phyloP scores from a whole-genome alignment of 1,140 invertebrate species.

The Manduca sexta region DNA sequence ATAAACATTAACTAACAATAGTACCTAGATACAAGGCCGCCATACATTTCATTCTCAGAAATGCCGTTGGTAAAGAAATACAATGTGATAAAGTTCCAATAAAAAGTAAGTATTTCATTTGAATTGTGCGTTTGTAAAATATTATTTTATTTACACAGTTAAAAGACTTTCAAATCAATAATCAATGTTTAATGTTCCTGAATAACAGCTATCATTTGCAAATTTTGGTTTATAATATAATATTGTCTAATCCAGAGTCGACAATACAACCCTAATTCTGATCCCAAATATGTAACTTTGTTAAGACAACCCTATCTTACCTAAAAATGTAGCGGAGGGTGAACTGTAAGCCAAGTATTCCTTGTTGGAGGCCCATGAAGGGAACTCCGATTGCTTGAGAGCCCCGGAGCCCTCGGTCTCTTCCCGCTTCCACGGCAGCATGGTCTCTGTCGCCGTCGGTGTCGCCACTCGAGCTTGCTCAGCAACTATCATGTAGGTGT shows the following conservation, averaged over 20 bases:
- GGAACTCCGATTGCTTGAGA: constrained; percentile 91
- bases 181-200: too few relatives aligned
- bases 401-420: constrained; percentile 79
- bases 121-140: too few relatives aligned
- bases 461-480: constrained; percentile 84
- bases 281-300: too few relatives aligned
- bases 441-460: constrained; percentile 87
- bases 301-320: constrained; percentile 65
- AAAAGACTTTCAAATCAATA: too few relatives aligned
- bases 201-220: not conserved
- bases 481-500: constrained; percentile 57
- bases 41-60: constrained; percentile 1
- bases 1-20: not conserved
- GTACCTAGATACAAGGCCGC: constrained; percentile 2
- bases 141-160: too few relatives aligned
- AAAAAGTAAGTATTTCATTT: too few relatives aligned
- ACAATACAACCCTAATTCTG: not conserved
- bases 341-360: constrained; percentile 94
- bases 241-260: too few relatives aligned
- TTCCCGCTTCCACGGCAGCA: constrained; percentile 92
- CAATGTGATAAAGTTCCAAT: not conserved
- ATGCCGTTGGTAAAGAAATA: constrained; percentile 4
- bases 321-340: constrained; percentile 91
- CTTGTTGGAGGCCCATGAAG: constrained; percentile 93
- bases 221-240: not conserved